Evolutionary conservation across 2,797 vertebrate genomes (phyloP), one percentile per base, ranked within the genome.

Genomic region (Cynodonichthys magdalenae): DNA sequence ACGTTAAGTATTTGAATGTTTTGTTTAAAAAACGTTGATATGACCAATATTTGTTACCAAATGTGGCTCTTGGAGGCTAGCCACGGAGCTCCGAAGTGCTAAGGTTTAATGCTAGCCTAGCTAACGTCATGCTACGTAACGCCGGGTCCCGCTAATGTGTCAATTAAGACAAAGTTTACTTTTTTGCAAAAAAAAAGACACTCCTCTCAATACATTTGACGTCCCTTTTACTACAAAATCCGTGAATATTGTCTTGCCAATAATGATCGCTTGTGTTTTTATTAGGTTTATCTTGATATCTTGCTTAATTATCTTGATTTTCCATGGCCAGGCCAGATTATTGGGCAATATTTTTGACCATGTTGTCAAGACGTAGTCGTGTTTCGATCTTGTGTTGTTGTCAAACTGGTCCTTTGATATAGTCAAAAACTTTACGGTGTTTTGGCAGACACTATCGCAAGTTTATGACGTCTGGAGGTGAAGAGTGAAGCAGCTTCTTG

Each of bases 121-220:
- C 84, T 61, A 63, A 78, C 28, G 71, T 42, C 47, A 75, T 31
- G 80, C 77, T 83, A 80, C 44, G 47, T 53, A 78, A 76, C 18
- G 59, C 60, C 24, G 3, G 28, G 59, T 53, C 77, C 63, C 47
- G 15, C 59, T 65, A 19, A 52, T 28, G 10, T 56, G 34, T 59
- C n/a, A 17, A 4, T 24, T 59, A 2, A 15, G 15, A 24, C 15
- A 39, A 34, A 1, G 24, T 50, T 55, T 11, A 17, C 17, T 31
- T 39, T 2, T 42, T 24, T 20, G 4, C 3, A 14, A 0, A 52
- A 17, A 3, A 28, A 15, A 20, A 19, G 12, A n/a, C 36, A 39
- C 17, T 0, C 45, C 3, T 0, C 0, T 12, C 4, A 19, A 44
- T 12, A 36, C 18, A 5, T 0, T 0, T 1, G 0, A 36, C 27